Base-by-base conservation (phyloP, 1,140 invertebrate species). In the Nebria ingens region DNA sequence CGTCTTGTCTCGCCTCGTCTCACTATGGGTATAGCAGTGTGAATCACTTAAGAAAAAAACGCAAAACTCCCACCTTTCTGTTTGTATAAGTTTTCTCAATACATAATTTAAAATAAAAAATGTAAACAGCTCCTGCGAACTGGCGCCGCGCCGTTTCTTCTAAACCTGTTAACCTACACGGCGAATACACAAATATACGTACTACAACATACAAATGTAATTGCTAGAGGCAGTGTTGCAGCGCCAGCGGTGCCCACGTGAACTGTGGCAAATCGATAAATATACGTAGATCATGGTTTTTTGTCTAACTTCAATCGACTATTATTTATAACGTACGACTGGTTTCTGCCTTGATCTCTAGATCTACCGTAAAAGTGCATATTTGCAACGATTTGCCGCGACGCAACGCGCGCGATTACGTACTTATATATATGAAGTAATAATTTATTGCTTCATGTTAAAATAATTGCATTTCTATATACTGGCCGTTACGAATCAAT, bases 121-220 rank as follows among this genome's bases (percentile, higher is more conserved):
- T 45, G 40, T 45, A 45, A 45, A 45, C 40, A 45, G 40, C 40
- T 45, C 9, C 40, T 17, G 40, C 6, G 40, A 34, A 34, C 25
- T 34, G n/a, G 25, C 25, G 25, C 17, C 40, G 40, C 40, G 40
- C 40, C 40, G 40, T 45, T 45, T 45, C 40, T 45, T 45, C 15
- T 45, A 45, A 45, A 45, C 40, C 15, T 45, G 40, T 45, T 45
- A 45, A 45, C 40, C 40, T 45, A 45, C 40, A 45, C 40, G 40
- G 40, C 15, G 15, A 4, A 12, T n/a, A 34, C 25, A 34, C 25
- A 34, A 34, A n/a, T n/a, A n/a, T n/a, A n/a, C n/a, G n/a, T n/a
- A n/a, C n/a, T n/a, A n/a, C n/a, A n/a, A n/a, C n/a, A n/a, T n/a
- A n/a, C n/a, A n/a, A n/a, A n/a, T n/a, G n/a, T n/a, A n/a, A n/a